phyloP scores from a whole-genome alignment of 2,797 vertebrate genomes.

The Muscicapa comitata region DNA sequence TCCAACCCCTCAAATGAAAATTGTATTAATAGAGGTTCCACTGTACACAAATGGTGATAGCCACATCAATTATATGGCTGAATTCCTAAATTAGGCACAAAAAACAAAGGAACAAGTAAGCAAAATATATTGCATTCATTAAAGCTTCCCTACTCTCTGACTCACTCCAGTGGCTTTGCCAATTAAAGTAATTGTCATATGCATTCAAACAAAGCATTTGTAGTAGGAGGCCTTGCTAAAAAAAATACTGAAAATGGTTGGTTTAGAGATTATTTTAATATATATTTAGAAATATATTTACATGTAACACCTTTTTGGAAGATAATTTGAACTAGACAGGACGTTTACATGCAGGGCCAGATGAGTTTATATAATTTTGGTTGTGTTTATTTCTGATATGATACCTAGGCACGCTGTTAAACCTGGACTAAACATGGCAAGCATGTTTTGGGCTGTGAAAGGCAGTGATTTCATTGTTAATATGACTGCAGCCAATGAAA shows the following conservation, averaged over 20 bases:
- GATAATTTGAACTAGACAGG: background rate
- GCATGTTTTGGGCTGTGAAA: background rate
- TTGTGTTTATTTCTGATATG: background rate
- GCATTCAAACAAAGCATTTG: conserved; percentile 34
- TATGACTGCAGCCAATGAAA: background rate
- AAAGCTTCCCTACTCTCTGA: conserved; percentile 31
- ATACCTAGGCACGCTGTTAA: background rate
- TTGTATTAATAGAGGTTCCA: background rate
- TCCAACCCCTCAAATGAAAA: background rate
- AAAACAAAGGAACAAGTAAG: conserved; percentile 27
- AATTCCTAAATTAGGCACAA: conserved; percentile 37
- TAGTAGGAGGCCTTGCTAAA: conserved; percentile 28
- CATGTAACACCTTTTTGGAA: background rate
- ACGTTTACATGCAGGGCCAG: background rate
- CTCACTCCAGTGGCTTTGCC: conserved; percentile 62
- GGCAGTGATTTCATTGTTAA: background rate
- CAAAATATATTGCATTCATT: conserved; percentile 59
- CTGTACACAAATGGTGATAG: background rate
- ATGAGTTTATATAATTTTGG: background rate
- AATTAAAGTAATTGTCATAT: conserved; percentile 59
- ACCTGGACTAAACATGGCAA: background rate
- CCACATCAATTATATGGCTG: conserved; percentile 48
- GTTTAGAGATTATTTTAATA: background rate
- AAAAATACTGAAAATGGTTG: conserved; percentile 28
- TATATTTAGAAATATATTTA: background rate